These are phyloP conservation scores for Ptychodera flava DNA, from an alignment of 35 echinoderm and acorn worm species.

Conservation along the genomic window DNA sequence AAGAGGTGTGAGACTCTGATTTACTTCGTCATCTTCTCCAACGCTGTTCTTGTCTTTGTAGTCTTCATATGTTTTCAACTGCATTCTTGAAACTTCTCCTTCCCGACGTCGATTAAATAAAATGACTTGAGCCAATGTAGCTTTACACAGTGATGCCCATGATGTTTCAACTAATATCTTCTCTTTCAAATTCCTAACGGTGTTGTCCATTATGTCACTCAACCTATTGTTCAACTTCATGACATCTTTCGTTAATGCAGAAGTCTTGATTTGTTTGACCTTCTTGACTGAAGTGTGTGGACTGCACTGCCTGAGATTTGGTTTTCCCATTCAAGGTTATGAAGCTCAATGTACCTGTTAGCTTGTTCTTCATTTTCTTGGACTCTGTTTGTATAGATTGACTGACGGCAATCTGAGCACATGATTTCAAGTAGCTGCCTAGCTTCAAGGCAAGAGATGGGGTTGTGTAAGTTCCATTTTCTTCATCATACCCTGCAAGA, in stretches of 20 bases:
- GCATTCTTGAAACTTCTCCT: not conserved
- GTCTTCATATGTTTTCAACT: not conserved
- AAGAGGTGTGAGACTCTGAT: not conserved
- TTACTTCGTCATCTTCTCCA: not conserved
- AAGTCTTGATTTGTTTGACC: not conserved
- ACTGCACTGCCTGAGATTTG: not conserved
- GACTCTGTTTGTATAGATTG: not conserved
- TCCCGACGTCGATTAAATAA: not conserved
- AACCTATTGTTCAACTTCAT: not conserved
- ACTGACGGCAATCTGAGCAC: conserved; percentile 15
- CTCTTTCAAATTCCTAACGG: not conserved
- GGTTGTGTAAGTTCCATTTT: conserved; percentile 7
- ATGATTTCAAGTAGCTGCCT: conserved; percentile 5
- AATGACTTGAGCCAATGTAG: not conserved
- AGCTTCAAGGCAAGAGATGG: conserved; percentile 25
- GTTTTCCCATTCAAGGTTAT: conserved; percentile 17
- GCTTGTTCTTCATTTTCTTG: not conserved
- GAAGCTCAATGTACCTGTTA: not conserved
- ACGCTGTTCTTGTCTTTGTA: not conserved
- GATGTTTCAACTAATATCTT: not conserved
- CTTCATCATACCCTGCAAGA: conserved; percentile 23
- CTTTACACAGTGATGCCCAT: not conserved
- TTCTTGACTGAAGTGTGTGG: not conserved
- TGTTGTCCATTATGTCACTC: not conserved
- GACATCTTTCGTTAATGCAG: not conserved